Evolutionary conservation across 2,888 invertebrate genomes (phyloP), one percentile per base, ranked within the genome.

Genomic region (Habroteleia sp.): DNA sequence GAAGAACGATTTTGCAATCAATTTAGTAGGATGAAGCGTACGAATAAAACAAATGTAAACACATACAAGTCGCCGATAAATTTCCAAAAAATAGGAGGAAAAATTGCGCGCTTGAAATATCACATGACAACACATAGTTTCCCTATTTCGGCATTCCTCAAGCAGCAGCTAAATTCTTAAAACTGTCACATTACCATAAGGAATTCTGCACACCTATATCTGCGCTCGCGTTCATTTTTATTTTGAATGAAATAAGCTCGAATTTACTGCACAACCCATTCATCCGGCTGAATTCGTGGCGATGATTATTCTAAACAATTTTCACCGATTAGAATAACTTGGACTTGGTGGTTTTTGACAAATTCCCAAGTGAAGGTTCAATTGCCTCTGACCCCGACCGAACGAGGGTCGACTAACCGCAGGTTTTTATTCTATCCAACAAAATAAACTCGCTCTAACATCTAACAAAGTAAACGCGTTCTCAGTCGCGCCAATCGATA

Each of bases 141-240:
- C 31, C 31, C 23, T 41, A 56, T 56, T 58, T 66, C 27, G 11
- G 39, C 46, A 68, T 68, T 68, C 56, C 16, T 41, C 31, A 23
- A 41, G 48, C 41, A 58, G 16, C 20, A 31, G 23, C 17, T 23
- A 52, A 33, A 65, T 52, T 52, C 44, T 52, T 52, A 13, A 31
- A 42, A 35, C 27, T 10, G 17, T 37, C 25, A 11, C 56, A 46
- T 56, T 39, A 5, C 14, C 16, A 4, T 6, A 6, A 41, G 14
- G 20, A 23, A 35, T 11, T n/a, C n/a, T n/a, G n/a, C n/a, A n/a
- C n/a, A n/a, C n/a, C n/a, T n/a, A n/a, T n/a, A n/a, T n/a, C n/a
- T n/a, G n/a, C n/a, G n/a, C n/a, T n/a, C n/a, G n/a, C n/a, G 20
- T 39, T 13, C 20, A 2, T 17, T 35, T 11, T n/a, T n/a, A n/a